Evolutionary conservation across 2,797 vertebrate species (phyloP), one percentile per base, ranked within the genome.

Genomic region (Fundulus diaphanus): DNA sequence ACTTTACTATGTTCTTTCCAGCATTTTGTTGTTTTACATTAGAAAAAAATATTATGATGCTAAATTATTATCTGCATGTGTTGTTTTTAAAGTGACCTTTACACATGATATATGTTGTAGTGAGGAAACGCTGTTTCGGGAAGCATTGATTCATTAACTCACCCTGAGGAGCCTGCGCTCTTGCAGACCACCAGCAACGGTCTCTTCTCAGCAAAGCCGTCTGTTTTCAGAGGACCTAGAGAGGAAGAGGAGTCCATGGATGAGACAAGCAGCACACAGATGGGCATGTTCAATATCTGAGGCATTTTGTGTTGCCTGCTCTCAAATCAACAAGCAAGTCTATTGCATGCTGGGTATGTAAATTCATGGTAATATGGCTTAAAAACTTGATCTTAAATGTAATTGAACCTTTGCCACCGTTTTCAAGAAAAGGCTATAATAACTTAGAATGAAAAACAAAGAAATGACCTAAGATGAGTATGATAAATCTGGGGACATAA

Each of bases 121-220:
- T 44, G 15, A 89, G 81, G 72, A 87, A 79, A 71, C 78, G 68
- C 77, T 52, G 73, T 73, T 46, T n/a, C n/a, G n/a, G n/a, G n/a
- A n/a, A 56, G 63, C 16, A 72, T 51, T 37, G 33, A 77, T 48
- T 33, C 12, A 42, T 71, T 56, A 81, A 95, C 97, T 99, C 95
- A 99, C 98, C 98, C 97, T 59, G 97, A 97, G 78, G 98, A 99
- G 81, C 98, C 98, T 29, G 96, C 94, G 92, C 97, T 99, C 95
- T 99, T 99, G 94, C 98, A 99, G 83, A 99, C 95, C 72, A 97
- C 96, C 74, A 99, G 96, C 77, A 99, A 96, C 70, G 98, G 98
- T 75, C 98, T 92, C 92, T 99, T 99, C 90, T 99, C 97, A 24
- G 96, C 95, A 88, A 99, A 99, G 82, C 89, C 96, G 89, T 99